These are phyloP conservation scores for Fratercula arctica DNA, from an alignment of 2,797 vertebrate genomes.

Conservation along the genomic window DNA sequence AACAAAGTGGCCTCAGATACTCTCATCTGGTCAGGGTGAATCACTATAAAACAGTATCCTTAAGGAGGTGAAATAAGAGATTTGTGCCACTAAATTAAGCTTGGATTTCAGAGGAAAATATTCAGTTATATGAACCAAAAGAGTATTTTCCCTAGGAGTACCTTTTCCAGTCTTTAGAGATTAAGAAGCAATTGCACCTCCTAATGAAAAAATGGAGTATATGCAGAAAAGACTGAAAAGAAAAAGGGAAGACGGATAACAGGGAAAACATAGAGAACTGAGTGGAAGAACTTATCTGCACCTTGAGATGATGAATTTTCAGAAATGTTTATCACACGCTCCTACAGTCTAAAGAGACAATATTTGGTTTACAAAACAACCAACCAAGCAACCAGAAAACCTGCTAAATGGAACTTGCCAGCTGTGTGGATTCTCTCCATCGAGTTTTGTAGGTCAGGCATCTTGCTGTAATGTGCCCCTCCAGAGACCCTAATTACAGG, in stretches of 20 bases:
- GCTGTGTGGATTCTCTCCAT: neutral
- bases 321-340: neutral
- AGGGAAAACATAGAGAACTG: neutral
- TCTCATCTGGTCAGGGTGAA: neutral
- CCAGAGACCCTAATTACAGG: neutral
- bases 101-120: neutral
- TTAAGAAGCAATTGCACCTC: neutral
- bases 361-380: neutral
- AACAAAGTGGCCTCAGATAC: neutral
- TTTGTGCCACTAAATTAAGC: neutral
- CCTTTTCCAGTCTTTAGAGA: neutral
- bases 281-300: neutral
- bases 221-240: neutral
- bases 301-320: neutral
- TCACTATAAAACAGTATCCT: neutral
- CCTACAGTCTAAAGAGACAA: neutral
- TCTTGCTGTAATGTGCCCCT: neutral
- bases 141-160: neutral
- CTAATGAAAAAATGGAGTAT: neutral
- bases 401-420: neutral
- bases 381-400: accelerated
- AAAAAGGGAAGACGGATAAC: neutral
- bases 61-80: neutral
- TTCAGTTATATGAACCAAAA: neutral
- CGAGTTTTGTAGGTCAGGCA: neutral